Evolutionary conservation across 1,140 invertebrate species (phyloP).

Genomic region (Aphis craccivora): DNA sequence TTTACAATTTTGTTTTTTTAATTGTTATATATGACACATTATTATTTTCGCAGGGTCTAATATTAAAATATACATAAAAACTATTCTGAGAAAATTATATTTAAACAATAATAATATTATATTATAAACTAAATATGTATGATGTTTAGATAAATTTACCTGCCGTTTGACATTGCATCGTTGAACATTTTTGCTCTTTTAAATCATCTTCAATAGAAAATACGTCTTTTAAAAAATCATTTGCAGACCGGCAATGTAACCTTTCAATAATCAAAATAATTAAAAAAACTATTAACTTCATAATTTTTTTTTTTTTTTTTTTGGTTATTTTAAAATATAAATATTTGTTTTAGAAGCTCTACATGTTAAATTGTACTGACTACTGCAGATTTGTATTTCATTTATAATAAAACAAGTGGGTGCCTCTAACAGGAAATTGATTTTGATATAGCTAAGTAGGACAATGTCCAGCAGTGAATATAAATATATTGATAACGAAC

Average conservation of each 20-base stretch:
- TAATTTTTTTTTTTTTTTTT: not conserved
- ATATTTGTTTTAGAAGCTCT: not conserved
- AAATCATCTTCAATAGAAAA: not conserved
- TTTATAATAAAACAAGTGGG: not conserved
- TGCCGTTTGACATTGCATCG: conserved; percentile 49
- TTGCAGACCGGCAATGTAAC: conserved; percentile 17
- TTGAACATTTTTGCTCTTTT: conserved; percentile 32
- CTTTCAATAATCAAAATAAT: not conserved
- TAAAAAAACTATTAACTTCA: not conserved
- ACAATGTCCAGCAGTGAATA: not conserved
- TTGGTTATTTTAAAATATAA: not conserved
- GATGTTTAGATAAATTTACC: not conserved
- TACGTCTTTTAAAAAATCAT: conserved; percentile 46
- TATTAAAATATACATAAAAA: too few relatives aligned
- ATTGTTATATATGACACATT: not conserved
- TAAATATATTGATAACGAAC: not conserved
- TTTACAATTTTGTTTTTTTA: not conserved
- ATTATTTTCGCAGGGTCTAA: too few relatives aligned
- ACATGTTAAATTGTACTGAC: not conserved
- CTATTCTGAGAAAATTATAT: too few relatives aligned
- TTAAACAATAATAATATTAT: not conserved
- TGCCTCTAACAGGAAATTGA: conserved; percentile 41
- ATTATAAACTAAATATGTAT: not conserved
- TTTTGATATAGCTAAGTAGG: conserved; percentile 28
- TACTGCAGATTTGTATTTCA: not conserved